Evolutionary conservation across 2,888 invertebrate genomes (phyloP).

Genomic region (Trichopoda pennipes): DNA sequence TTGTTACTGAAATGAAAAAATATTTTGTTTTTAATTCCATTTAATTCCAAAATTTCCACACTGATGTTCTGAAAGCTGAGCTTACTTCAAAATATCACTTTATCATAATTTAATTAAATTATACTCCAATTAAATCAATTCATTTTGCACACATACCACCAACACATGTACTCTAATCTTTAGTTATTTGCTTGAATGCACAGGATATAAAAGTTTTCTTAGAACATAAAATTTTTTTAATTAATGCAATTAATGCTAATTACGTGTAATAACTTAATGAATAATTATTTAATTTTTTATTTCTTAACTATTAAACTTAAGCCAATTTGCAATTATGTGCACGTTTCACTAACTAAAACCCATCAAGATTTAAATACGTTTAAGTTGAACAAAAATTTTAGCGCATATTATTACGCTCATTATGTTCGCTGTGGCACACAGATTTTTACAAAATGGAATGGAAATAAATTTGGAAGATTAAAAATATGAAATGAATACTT

Average conservation of each 20-base stretch:
- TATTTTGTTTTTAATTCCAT: too few relatives aligned
- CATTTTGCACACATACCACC: too few relatives aligned
- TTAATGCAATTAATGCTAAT: slow-evolving; percentile 53
- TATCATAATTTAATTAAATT: too few relatives aligned
- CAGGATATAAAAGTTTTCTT: neutral
- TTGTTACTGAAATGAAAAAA: too few relatives aligned
- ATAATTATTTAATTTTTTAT: slow-evolving; percentile 16
- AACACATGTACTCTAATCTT: neutral
- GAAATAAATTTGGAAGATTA: neutral
- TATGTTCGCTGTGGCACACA: slow-evolving; percentile 23
- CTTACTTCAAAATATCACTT: too few relatives aligned
- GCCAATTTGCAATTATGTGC: neutral
- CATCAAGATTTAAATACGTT: slow-evolving; percentile 32
- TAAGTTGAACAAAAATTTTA: slow-evolving; percentile 28
- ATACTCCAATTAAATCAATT: too few relatives aligned
- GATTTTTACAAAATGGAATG: neutral
- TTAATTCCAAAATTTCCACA: too few relatives aligned
- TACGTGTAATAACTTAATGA: slow-evolving; percentile 26
- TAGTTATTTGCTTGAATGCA: neutral
- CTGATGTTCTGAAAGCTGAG: too few relatives aligned
- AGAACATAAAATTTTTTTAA: neutral
- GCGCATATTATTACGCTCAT: slow-evolving; percentile 54
- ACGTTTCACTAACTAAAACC: slow-evolving; percentile 10
- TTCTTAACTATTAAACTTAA: slow-evolving; percentile 9
- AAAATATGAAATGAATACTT: slow-evolving; percentile 8